phyloP scores from a whole-genome alignment of 2,888 invertebrate genomes.

The Aquatica leii region DNA sequence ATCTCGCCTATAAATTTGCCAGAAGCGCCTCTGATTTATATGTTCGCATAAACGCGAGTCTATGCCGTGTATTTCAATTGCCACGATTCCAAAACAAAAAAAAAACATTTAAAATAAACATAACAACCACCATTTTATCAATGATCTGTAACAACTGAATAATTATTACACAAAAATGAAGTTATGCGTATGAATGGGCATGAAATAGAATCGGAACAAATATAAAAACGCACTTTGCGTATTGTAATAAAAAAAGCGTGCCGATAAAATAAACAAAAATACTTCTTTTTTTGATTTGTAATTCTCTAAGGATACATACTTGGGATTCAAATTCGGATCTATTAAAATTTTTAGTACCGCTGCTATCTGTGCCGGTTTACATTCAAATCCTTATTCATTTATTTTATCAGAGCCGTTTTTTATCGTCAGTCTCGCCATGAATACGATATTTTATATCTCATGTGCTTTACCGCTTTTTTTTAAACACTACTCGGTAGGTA shows the following conservation, averaged over 20 bases:
- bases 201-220: too few relatives aligned
- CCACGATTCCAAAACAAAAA: conserved; percentile 36
- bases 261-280: too few relatives aligned
- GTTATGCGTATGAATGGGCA: too few relatives aligned
- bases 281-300: neutral
- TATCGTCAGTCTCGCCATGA: conserved; percentile 49
- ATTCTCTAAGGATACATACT: neutral
- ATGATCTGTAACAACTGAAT: too few relatives aligned
- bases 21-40: conserved; percentile 63
- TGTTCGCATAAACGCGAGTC: conserved; percentile 59
- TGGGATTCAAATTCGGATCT: conserved; percentile 1
- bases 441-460: conserved; percentile 52
- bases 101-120: neutral
- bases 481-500: conserved; percentile 27
- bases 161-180: too few relatives aligned
- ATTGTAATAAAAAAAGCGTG: too few relatives aligned
- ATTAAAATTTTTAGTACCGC: conserved; percentile 41
- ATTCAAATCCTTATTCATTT: conserved; percentile 52
- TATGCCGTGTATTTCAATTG: conserved; percentile 39
- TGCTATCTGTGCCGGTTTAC: conserved; percentile 44
- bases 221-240: too few relatives aligned
- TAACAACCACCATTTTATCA: too few relatives aligned
- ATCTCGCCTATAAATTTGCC: conserved; percentile 63
- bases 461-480: conserved; percentile 42
- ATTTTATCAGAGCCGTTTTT: conserved; percentile 52